Conservation (phyloP, 2,888 invertebrate genomes). For the Arge pagana region DNA sequence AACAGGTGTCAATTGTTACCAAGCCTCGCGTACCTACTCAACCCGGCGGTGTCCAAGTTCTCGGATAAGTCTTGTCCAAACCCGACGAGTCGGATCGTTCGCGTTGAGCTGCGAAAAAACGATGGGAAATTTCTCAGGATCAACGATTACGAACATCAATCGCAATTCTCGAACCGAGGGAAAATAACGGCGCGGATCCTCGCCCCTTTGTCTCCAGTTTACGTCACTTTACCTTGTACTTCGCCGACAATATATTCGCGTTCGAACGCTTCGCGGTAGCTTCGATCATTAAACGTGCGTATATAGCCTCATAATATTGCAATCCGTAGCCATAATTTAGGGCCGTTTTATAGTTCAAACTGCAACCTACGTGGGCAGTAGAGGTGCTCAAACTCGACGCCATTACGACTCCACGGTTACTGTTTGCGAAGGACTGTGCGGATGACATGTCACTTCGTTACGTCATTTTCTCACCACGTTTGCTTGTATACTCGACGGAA, state of each 20-base stretch:
- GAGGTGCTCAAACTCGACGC: constrained; percentile 43
- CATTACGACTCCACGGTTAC: background rate
- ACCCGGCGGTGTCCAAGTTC: constrained; percentile 25
- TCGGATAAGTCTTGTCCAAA: constrained; percentile 10
- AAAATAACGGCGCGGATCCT: too few species aligned
- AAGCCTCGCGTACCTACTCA: constrained; percentile 35
- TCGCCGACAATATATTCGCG: constrained; percentile 55
- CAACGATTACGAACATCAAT: too few species aligned
- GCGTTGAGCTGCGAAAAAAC: too few species aligned
- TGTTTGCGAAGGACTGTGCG: constrained; percentile 20
- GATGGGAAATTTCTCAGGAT: too few species aligned
- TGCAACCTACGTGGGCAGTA: constrained; percentile 51
- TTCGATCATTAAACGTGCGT: constrained; percentile 59
- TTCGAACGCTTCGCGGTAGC: constrained; percentile 48
- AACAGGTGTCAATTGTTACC: constrained; percentile 44
- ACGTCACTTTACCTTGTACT: too few species aligned
- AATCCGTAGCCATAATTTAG: constrained; percentile 58
- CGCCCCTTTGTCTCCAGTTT: too few species aligned
- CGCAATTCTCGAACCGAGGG: too few species aligned
- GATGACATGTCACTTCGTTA: too few species aligned
- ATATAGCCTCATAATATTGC: constrained; percentile 59
- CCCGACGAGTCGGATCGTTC: too few species aligned
- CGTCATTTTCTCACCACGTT: too few species aligned
- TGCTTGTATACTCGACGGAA: too few species aligned
- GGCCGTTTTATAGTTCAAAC: constrained; percentile 59